Evolutionary conservation across 2,888 invertebrate species (phyloP).

Genomic region (Deroplatys truncata): DNA sequence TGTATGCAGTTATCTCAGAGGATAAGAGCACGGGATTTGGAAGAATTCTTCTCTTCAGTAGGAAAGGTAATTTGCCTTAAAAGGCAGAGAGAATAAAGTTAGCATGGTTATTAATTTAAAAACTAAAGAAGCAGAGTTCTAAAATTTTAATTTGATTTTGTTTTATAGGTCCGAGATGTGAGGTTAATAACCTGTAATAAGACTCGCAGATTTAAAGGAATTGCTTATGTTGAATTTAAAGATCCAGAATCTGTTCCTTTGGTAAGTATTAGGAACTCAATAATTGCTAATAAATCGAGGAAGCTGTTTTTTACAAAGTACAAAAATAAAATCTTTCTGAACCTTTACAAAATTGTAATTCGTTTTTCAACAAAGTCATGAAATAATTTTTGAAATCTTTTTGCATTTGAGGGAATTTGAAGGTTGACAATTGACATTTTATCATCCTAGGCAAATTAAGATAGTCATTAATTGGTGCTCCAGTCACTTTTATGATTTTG

Average conservation of each 20-base stretch:
- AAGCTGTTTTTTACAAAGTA: too few relatives aligned
- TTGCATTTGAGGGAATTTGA: too few relatives aligned
- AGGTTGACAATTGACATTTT: too few relatives aligned
- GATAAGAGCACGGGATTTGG: constrained; percentile 88
- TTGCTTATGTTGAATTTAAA: constrained; percentile 99
- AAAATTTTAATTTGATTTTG: not conserved
- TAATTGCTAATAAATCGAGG: too few relatives aligned
- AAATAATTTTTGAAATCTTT: too few relatives aligned
- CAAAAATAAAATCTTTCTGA: too few relatives aligned
- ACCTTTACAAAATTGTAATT: not conserved
- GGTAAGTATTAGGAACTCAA: constrained; percentile 52
- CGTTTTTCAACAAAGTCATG: not conserved
- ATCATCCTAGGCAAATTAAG: too few relatives aligned
- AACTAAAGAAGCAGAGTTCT: not conserved
- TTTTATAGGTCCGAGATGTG: constrained; percentile 73
- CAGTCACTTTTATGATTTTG: too few relatives aligned
- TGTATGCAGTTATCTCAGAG: constrained; percentile 97
- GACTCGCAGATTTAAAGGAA: constrained; percentile 97
- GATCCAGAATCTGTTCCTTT: constrained; percentile 96
- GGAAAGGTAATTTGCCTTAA: constrained; percentile 68
- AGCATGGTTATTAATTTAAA: not conserved
- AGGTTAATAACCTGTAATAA: constrained; percentile 98
- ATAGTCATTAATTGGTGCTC: too few relatives aligned
- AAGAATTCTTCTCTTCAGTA: constrained; percentile 98
- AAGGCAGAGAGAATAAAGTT: not conserved